phyloP scores from a whole-genome alignment of 2,113 vertebrate genomes.

The Archocentrus centrarchus region DNA sequence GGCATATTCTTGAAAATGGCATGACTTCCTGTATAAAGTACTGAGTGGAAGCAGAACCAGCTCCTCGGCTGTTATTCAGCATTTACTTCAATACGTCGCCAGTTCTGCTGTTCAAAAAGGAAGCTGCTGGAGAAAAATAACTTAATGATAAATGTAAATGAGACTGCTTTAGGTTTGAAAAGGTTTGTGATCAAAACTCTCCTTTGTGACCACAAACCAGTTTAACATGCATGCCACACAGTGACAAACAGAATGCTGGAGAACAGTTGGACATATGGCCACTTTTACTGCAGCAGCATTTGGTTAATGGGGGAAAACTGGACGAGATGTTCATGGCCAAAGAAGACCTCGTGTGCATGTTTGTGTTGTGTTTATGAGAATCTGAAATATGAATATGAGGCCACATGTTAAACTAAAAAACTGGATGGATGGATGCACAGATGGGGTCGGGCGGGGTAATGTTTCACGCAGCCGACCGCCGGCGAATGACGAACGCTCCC shows the following conservation, averaged over 20 bases:
- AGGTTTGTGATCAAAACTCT: neutral
- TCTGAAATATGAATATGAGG: constrained; percentile 1
- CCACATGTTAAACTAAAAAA: constrained; percentile 22
- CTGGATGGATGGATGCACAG: constrained; percentile 24
- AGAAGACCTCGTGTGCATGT: neutral
- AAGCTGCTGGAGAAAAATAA: constrained; percentile 25
- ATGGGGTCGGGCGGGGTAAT: neutral
- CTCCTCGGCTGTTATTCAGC: neutral
- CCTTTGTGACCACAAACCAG: neutral
- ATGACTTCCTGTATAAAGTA: neutral
- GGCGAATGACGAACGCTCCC: constrained; percentile 94
- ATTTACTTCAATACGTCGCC: neutral
- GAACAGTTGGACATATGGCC: neutral
- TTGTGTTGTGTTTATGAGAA: neutral
- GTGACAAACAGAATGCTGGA: constrained; percentile 59
- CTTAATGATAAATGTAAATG: constrained; percentile 3
- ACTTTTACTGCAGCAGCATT: constrained; percentile 8
- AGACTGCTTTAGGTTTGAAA: neutral
- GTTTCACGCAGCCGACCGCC: constrained; percentile 91
- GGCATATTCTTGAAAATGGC: neutral
- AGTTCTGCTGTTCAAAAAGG: neutral
- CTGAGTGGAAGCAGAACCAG: neutral
- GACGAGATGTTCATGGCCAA: constrained; percentile 6
- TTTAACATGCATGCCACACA: constrained; percentile 47
- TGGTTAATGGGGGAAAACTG: constrained; percentile 24